Percentiles rank a stretch among this genome's conserved stretches.
Evolutionary conservation across 2,888 invertebrate species (phyloP).

Genomic region (Drepanosiphum platanoidis): DNA sequence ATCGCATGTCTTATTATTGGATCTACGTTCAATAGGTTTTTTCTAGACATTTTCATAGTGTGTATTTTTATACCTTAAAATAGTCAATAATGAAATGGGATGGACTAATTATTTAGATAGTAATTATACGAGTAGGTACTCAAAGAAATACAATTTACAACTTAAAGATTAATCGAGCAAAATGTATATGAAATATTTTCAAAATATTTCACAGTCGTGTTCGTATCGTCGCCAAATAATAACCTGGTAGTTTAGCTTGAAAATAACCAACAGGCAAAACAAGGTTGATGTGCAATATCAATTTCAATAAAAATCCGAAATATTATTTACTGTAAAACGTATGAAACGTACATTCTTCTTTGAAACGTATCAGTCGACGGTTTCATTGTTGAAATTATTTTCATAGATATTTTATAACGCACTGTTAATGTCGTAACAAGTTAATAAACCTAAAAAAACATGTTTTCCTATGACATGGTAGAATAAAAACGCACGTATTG

Average conservation of each 20-base stretch:
- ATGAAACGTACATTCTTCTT: not conserved
- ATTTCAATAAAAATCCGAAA: not conserved
- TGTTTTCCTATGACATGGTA: not conserved
- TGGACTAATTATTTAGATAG: too few relatives aligned
- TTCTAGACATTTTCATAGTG: not conserved
- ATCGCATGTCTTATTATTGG: not conserved
- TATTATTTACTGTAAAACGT: not conserved
- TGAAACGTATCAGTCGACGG: not conserved
- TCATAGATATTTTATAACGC: constrained; percentile 12
- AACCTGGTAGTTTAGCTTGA: not conserved
- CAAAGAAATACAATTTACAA: too few relatives aligned
- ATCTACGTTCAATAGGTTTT: not conserved
- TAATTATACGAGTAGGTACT: too few relatives aligned
- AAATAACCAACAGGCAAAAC: not conserved
- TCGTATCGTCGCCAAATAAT: not conserved
- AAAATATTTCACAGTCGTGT: not conserved
- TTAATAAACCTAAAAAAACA: constrained; percentile 21
- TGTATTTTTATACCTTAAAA: not conserved
- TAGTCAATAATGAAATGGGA: too few relatives aligned
- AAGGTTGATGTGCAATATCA: not conserved
- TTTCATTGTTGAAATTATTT: not conserved
- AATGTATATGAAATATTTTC: not conserved
- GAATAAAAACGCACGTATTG: not conserved
- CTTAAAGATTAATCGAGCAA: not conserved
- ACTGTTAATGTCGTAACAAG: not conserved